Conservation (phyloP, 2,888 invertebrate species). For the Euplexia lucipara region DNA sequence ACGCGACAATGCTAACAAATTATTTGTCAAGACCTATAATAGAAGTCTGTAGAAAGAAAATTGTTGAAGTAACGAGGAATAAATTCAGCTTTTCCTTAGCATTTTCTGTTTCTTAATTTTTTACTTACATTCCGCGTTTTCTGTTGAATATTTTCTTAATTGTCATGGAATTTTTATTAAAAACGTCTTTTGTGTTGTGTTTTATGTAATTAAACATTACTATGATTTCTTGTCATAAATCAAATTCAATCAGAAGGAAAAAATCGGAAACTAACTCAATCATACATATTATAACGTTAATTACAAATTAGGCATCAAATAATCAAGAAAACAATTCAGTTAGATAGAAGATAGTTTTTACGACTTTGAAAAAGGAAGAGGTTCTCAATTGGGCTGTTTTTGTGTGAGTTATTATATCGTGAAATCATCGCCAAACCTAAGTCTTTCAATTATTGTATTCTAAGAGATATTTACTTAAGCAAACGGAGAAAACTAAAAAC, state of each 20-base stretch:
- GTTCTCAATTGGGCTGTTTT: too few species aligned
- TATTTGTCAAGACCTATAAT: constrained; percentile 50
- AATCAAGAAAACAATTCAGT: background rate
- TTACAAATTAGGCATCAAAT: constrained; percentile 13
- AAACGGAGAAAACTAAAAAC: too few species aligned
- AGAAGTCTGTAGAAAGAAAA: constrained; percentile 39
- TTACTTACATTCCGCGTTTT: constrained; percentile 15
- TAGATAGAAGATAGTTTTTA: too few species aligned
- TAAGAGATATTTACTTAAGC: too few species aligned
- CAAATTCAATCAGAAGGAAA: background rate
- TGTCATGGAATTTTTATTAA: background rate
- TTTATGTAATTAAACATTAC: background rate
- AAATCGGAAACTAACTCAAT: constrained; percentile 13
- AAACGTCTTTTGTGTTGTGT: background rate
- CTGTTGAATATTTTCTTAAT: background rate
- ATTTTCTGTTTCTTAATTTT: constrained; percentile 28
- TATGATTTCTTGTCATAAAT: background rate
- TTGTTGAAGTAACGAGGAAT: constrained; percentile 47
- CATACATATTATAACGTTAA: constrained; percentile 31
- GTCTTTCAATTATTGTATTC: too few species aligned
- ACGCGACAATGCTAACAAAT: constrained; percentile 36
- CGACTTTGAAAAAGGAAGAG: too few species aligned
- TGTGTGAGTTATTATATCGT: too few species aligned
- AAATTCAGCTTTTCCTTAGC: constrained; percentile 42
- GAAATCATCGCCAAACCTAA: too few species aligned